Conservation (phyloP, 2,113 vertebrate species). For the Corydoras maculifer region DNA sequence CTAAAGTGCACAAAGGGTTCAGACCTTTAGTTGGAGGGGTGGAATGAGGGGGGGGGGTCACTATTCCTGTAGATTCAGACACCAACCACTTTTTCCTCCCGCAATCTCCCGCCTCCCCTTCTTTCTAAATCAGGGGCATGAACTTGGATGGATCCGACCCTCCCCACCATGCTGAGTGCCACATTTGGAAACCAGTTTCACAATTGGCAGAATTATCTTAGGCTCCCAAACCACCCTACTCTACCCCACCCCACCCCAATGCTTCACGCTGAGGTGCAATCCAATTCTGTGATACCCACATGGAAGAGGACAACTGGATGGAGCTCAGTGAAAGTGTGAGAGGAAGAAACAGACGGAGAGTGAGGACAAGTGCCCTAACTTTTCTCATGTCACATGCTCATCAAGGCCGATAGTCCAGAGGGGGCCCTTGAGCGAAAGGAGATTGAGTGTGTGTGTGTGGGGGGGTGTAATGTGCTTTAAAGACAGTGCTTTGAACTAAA, state of each 20-base stretch:
- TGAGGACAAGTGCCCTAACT: slow-evolving; percentile 95
- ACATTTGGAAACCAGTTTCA: slow-evolving; percentile 87
- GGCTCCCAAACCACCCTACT: slow-evolving; percentile 45
- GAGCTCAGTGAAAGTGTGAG: slow-evolving; percentile 75
- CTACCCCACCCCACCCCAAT: slow-evolving; percentile 65
- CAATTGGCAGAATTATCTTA: slow-evolving; percentile 92
- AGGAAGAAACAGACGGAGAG: slow-evolving; percentile 57
- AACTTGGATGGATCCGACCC: slow-evolving; percentile 76
- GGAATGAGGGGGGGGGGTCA: slow-evolving; percentile 48
- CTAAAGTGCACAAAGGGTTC: slow-evolving; percentile 67
- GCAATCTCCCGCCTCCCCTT: slow-evolving; percentile 47
- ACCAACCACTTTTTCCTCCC: slow-evolving; percentile 33
- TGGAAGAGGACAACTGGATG: slow-evolving; percentile 97
- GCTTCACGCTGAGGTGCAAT: slow-evolving; percentile 79
- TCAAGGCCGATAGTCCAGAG: slow-evolving; percentile 69
- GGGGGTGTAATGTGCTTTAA: slow-evolving; percentile 72
- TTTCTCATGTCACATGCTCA: slow-evolving; percentile 98
- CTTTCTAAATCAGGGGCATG: slow-evolving; percentile 75
- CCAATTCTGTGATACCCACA: slow-evolving; percentile 81
- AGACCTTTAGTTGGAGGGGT: slow-evolving; percentile 80
- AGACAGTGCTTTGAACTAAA: slow-evolving; percentile 94
- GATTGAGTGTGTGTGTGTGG: slow-evolving; percentile 47
- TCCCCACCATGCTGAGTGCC: slow-evolving; percentile 72
- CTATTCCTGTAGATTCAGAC: slow-evolving; percentile 67
- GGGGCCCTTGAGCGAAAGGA: slow-evolving; percentile 72